Conservation (phyloP, 2,888 invertebrate genomes). For the Macaria liturata region DNA sequence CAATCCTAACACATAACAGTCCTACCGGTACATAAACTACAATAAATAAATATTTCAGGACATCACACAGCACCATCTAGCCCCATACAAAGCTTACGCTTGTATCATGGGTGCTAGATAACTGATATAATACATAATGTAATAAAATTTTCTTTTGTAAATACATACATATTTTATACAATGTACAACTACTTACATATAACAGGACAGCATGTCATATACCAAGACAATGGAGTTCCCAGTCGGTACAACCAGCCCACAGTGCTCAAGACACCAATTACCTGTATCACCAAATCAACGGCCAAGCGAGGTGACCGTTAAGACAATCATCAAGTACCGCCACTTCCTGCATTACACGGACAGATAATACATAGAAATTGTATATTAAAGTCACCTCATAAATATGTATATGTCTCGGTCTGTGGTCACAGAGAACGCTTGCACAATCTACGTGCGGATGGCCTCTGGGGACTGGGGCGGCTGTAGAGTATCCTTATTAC, state of each 20-base stretch:
- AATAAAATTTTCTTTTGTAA: too few species aligned
- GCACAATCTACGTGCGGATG: constrained; percentile 75
- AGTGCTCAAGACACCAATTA: constrained; percentile 52
- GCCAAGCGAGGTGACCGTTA: constrained; percentile 69
- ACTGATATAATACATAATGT: too few species aligned
- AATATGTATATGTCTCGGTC: constrained; percentile 82
- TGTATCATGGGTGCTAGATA: too few species aligned
- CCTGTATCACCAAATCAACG: constrained; percentile 48
- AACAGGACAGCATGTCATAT: not conserved
- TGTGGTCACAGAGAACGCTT: constrained; percentile 75
- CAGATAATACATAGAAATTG: constrained; percentile 83
- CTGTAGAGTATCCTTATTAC: constrained; percentile 17
- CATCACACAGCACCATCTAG: too few species aligned
- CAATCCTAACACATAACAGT: too few species aligned
- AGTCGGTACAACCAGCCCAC: not conserved
- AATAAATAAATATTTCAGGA: too few species aligned
- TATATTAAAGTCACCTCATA: constrained; percentile 81
- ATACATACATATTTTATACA: too few species aligned
- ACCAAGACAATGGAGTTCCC: too few species aligned
- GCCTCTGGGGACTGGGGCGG: constrained; percentile 50
- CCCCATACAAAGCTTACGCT: too few species aligned
- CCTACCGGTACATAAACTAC: too few species aligned
- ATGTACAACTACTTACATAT: too few species aligned
- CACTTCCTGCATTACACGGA: constrained; percentile 77
- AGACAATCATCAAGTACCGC: constrained; percentile 70